A percentile compares a stretch with the other conserved stretches of the same genome.
phyloP scores from a whole-genome alignment of 2,797 vertebrate species.

The Smutsia temminckii region DNA sequence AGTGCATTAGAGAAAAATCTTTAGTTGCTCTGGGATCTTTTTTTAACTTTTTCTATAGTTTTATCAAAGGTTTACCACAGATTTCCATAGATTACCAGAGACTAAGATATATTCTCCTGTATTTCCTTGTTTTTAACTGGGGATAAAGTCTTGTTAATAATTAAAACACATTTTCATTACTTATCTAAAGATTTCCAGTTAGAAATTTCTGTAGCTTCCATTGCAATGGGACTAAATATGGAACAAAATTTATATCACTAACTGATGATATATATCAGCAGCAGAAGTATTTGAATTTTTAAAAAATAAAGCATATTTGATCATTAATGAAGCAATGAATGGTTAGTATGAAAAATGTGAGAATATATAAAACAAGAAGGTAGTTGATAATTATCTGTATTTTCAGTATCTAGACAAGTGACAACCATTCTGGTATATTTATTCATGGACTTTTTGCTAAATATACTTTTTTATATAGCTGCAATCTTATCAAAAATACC shows the following conservation, averaged over 20 bases:
- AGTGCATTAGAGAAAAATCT: constrained; percentile 39
- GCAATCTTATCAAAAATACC: background rate
- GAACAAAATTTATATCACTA: background rate
- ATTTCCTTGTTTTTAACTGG: background rate
- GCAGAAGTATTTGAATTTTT: background rate
- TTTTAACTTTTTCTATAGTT: background rate
- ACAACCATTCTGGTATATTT: background rate
- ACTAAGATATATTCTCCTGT: background rate
- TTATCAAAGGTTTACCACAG: background rate
- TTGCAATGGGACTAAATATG: background rate
- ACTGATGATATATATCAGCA: background rate
- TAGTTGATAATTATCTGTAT: background rate
- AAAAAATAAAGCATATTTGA: background rate
- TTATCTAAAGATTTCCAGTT: background rate
- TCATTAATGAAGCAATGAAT: background rate
- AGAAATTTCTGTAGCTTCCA: background rate
- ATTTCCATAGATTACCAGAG: background rate
- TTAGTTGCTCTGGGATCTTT: background rate
- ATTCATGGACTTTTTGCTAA: background rate
- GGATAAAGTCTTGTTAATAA: background rate
- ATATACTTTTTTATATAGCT: background rate
- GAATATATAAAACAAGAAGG: background rate
- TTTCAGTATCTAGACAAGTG: background rate
- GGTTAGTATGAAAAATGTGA: background rate
- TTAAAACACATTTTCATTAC: background rate